These are phyloP conservation scores for Drosophila kohkoa DNA, from an alignment of 1,140 invertebrate genomes.

Conservation along the genomic window DNA sequence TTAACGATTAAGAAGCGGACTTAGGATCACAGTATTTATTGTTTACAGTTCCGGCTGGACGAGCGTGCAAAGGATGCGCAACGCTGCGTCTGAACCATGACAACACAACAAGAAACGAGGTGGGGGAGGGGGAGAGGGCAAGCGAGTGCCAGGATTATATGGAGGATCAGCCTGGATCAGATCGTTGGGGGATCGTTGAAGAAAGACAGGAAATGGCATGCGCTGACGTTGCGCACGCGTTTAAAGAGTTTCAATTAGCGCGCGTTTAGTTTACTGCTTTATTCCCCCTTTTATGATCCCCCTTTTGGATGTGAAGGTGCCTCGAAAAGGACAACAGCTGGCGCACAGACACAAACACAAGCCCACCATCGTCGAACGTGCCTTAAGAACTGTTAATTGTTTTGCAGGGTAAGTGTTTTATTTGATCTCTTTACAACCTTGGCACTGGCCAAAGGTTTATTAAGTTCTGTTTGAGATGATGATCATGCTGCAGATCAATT, in stretches of 20 bases:
- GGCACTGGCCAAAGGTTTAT: neutral
- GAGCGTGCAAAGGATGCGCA: conserved; percentile 64
- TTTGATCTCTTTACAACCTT: conserved; percentile 21
- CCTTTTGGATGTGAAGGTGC: conserved; percentile 21
- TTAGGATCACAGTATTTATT: conserved; percentile 61
- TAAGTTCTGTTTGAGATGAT: no score
- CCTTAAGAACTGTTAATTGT: conserved; percentile 29
- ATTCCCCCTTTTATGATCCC: conserved; percentile 40
- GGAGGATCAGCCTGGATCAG: conserved; percentile 7
- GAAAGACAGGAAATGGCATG: conserved; percentile 59
- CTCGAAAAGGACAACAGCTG: conserved; percentile 48
- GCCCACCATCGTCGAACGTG: conserved; percentile 36
- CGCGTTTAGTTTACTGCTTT: conserved; percentile 72
- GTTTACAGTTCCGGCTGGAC: conserved; percentile 82
- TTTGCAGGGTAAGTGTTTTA: conserved; percentile 14
- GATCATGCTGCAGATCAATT: no score
- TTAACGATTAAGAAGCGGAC: conserved; percentile 52
- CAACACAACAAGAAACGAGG: conserved; percentile 10
- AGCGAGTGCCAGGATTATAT: conserved; percentile 6
- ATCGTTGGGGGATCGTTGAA: conserved; percentile 7
- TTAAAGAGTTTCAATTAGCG: conserved; percentile 72
- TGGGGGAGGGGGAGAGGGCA: neutral
- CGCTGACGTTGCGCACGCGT: conserved; percentile 60
- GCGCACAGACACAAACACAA: conserved; percentile 60
- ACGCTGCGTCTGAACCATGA: conserved; percentile 42